These are phyloP conservation scores for Alviniconcha strummeri DNA, from an alignment of 2,888 invertebrate genomes.

Conservation along the genomic window DNA sequence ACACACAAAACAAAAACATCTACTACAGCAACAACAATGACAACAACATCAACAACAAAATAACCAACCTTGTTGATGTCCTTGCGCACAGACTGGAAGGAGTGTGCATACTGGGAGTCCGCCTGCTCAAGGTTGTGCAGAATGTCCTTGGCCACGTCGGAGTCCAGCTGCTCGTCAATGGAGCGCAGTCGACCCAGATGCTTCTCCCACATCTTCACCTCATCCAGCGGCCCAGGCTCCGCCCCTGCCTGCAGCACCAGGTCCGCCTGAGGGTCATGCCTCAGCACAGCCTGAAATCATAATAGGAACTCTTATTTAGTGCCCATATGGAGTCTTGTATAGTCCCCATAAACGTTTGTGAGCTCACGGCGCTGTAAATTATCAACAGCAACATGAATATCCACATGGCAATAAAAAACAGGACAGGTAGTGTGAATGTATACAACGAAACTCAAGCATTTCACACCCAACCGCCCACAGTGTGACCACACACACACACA, in stretches of 20 bases:
- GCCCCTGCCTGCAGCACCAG: slow-evolving; percentile 62
- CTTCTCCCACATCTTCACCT: slow-evolving; percentile 70
- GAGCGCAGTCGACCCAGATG: slow-evolving; percentile 68
- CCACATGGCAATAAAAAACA: no score
- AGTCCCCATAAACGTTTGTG: no score
- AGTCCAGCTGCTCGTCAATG: slow-evolving; percentile 69
- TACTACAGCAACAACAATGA: neutral
- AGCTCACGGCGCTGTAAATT: neutral
- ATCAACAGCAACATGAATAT: neutral
- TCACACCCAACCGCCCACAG: no score
- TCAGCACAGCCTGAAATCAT: slow-evolving; percentile 62
- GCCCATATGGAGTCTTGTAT: neutral
- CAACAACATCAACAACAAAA: no score
- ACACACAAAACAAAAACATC: neutral
- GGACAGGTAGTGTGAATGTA: no score
- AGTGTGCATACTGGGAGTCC: slow-evolving; percentile 70
- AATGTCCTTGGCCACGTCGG: slow-evolving; percentile 70
- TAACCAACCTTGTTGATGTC: slow-evolving; percentile 67
- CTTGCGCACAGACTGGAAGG: slow-evolving; percentile 67
- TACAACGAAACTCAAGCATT: no score
- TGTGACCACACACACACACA: neutral
- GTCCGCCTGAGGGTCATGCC: slow-evolving; percentile 68
- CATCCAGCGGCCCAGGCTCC: slow-evolving; percentile 70
- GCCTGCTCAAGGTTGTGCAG: slow-evolving; percentile 71
- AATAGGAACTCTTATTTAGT: neutral